Conservation (phyloP, 2,888 invertebrate genomes). For the Reticulitermes lucifugus region DNA sequence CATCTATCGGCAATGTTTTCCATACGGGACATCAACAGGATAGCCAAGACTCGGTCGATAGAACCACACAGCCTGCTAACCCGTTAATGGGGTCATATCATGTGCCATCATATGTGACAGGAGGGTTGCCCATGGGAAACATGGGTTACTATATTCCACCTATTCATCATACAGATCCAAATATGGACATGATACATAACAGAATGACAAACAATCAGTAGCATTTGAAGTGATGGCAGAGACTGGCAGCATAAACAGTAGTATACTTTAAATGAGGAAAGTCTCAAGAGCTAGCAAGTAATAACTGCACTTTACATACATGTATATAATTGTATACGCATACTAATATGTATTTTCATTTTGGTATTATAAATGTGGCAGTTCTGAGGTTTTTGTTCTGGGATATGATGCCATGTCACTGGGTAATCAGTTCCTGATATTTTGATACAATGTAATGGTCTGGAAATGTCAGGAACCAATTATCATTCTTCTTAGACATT, state of each 20-base stretch:
- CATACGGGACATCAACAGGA: constrained; percentile 44
- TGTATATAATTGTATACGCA: too few species aligned
- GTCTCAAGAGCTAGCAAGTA: too few species aligned
- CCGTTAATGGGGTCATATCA: constrained; percentile 50
- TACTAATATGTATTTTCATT: too few species aligned
- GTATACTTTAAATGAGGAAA: too few species aligned
- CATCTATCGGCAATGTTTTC: constrained; percentile 44
- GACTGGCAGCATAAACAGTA: neutral
- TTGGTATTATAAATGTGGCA: too few species aligned
- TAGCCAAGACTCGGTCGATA: constrained; percentile 45
- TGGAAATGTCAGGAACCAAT: too few species aligned
- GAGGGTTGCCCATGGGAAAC: constrained; percentile 51
- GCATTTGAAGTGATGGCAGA: neutral
- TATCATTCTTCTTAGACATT: too few species aligned
- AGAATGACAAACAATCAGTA: constrained; percentile 51
- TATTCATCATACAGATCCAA: constrained; percentile 48
- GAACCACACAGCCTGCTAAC: constrained; percentile 36
- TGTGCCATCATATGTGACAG: constrained; percentile 51
- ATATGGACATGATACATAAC: constrained; percentile 51
- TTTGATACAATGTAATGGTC: too few species aligned
- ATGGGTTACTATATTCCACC: constrained; percentile 53
- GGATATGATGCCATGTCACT: too few species aligned
- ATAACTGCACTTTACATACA: too few species aligned
- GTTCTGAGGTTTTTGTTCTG: too few species aligned
- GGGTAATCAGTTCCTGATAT: too few species aligned